Evolutionary conservation across 2,113 vertebrate species (phyloP), one percentile per base, ranked within the genome.

Genomic region (Daubentonia madagascariensis): DNA sequence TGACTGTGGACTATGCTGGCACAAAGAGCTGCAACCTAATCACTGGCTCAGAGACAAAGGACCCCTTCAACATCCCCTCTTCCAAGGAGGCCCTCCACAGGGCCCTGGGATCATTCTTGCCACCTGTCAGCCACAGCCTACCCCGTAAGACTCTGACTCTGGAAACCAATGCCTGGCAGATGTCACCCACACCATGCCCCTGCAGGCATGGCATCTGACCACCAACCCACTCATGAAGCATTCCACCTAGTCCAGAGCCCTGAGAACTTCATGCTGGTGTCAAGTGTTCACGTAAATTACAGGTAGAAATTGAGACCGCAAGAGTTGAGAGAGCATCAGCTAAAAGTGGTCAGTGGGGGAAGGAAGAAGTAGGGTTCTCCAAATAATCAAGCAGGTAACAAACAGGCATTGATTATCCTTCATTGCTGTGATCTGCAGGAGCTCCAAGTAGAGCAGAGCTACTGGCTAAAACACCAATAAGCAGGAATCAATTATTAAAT

Each of bases 1-100:
- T 0, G 9, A 35, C 84, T 0, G 4, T 50, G 73, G 86, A 57
- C 85, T 87, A n/a, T 0, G 3, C 16, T 23, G 23, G 45, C 93
- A 97, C 89, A 93, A 97, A 1, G 32, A 63, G 14, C 63, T 85
- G 89, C n/a, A 96, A 93, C 67, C n/a, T 81, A 97, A 97, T 81
- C 54, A 3, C 54, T 35, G 40, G 52, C 85, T 61, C 35, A 6
- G 75, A 96, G 40, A 96, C 67, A 86, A 97, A 97, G 67, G 90
- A 28, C 81, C 91, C 78, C 93, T 96, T 95, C 52, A 67, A 70
- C 11, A 79, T 30, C 85, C 83, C 61, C 59, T 76, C 37, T 67
- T 35, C 91, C 86, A 59, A 83, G 16, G 40, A 73, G 85, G 18
- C 45, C 81, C 37, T 81, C 54, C 83, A 3, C 1, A 11, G 87